phyloP scores from a whole-genome alignment of 2,797 vertebrate genomes.

The Aselliscus stoliczkanus region DNA sequence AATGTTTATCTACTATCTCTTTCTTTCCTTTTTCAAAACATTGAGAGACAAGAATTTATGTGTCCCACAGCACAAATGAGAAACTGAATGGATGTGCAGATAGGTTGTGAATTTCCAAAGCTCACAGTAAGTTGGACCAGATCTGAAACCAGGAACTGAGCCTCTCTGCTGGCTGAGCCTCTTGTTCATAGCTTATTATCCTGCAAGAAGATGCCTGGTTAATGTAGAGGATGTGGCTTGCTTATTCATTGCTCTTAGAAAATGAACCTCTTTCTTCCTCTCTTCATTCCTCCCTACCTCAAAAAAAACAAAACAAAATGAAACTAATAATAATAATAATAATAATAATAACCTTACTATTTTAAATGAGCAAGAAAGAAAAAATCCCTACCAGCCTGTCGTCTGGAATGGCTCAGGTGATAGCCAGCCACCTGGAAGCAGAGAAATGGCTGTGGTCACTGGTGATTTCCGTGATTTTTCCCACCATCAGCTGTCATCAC shows the following conservation, averaged over 20 bases:
- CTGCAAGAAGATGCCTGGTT: not conserved
- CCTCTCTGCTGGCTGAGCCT: not conserved
- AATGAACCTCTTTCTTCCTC: slow-evolving; percentile 31
- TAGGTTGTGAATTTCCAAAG: slow-evolving; percentile 37
- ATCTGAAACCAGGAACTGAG: slow-evolving; percentile 12
- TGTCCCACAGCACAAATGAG: slow-evolving; percentile 9
- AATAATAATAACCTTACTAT: not conserved
- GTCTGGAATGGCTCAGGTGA: slow-evolving; percentile 3
- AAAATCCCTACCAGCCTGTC: not conserved
- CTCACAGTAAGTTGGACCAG: not conserved
- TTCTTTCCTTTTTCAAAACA: slow-evolving; percentile 19
- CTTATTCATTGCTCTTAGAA: not conserved
- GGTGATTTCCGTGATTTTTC: slow-evolving; percentile 19
- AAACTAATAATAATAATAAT: no score
- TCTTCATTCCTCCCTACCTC: slow-evolving; percentile 5
- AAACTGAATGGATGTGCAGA: not conserved
- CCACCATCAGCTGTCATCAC: slow-evolving; percentile 39
- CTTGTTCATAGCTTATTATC: not conserved
- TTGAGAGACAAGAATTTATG: not conserved
- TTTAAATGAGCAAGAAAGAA: not conserved
- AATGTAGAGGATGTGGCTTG: not conserved
- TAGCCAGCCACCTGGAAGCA: not conserved
- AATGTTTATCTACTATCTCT: not conserved
- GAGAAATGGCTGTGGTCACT: not conserved
- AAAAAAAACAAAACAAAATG: not conserved